These are phyloP conservation scores for Lasioglossum zephyrum DNA, from an alignment of 2,888 invertebrate species.

Conservation along the genomic window DNA sequence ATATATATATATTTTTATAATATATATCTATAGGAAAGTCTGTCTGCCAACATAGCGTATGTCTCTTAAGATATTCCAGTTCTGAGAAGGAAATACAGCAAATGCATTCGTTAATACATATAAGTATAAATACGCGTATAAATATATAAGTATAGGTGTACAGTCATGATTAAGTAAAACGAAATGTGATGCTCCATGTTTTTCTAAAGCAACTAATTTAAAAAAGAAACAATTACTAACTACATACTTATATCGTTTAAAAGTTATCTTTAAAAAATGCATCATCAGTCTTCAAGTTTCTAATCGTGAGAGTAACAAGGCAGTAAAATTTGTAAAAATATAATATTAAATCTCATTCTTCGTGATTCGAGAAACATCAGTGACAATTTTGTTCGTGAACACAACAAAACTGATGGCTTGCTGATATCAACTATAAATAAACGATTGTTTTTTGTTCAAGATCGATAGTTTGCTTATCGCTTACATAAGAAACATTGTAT, in stretches of 20 bases:
- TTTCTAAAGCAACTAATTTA: background rate
- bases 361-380: conserved; percentile 26
- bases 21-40: conserved; percentile 56
- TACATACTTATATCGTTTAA: conserved; percentile 17
- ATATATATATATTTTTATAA: conserved; percentile 8
- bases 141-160: conserved; percentile 34
- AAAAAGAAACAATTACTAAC: background rate
- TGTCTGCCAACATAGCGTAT: conserved; percentile 46
- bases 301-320: conserved; percentile 43
- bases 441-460: conserved; percentile 20
- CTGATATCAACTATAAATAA: conserved; percentile 34
- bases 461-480: background rate
- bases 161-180: conserved; percentile 29
- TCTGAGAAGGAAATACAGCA: conserved; percentile 29
- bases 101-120: conserved; percentile 32
- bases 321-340: conserved; percentile 36
- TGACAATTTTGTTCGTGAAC: conserved; percentile 22
- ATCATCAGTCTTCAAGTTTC: conserved; percentile 48
- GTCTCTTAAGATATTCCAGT: conserved; percentile 30
- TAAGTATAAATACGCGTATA: conserved; percentile 34
- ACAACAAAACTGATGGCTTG: conserved; percentile 35
- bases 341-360: background rate
- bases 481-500: conserved; percentile 33
- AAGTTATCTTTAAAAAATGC: conserved; percentile 43
- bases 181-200: background rate